Base-by-base conservation (phyloP, 1,140 invertebrate species). In the Papilio xuthus region DNA sequence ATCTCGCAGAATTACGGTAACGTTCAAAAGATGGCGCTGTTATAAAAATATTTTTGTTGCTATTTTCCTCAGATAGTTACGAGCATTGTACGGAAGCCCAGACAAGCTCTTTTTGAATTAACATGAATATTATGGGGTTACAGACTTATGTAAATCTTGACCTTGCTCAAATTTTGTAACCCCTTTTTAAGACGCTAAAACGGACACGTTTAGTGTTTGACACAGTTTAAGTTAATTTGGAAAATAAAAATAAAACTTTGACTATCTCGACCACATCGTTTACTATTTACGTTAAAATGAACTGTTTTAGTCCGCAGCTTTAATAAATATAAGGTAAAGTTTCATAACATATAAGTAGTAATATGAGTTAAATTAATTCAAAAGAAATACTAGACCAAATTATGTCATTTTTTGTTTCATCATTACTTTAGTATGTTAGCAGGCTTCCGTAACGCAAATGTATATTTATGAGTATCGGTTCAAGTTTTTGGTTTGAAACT, bases 401-500 rank as follows among this genome's bases (percentile, higher is more conserved):
- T 60, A 60, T 60, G 56, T 60, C 56, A 60, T 60, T 60, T 60
- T 60, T 60, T 26, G 56, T 60, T 60, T 60, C 56, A 60, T 60
- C 56, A 72, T 23, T 72, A 0, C 69, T 10, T 23, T 15, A 72
- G 20, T 8, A 44, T n/a, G 37, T 42, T 72, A 23, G 32, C 32
- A 37, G 26, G n/a, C 12, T 23, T 41, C 70, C 2, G 37, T 72
- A 72, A 44, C 41, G 20, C 9, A 4, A 70, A 42, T 72, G 20
- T 72, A 13, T 72, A 42, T 72, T 72, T 72, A 72, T 72, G 20
- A 72, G 70, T 71, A 42, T 71, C 69, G 8, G 37, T 72, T 72
- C 70, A 72, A 41, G 70, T 72, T 26, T 60, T 60, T 60, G 56
- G 56, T 60, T 44, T 4, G 41, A 72, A 72, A 47, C 41, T 42